Evolutionary conservation across 2,797 vertebrate species (phyloP).

Genomic region (Thripadectes ignobilis): DNA sequence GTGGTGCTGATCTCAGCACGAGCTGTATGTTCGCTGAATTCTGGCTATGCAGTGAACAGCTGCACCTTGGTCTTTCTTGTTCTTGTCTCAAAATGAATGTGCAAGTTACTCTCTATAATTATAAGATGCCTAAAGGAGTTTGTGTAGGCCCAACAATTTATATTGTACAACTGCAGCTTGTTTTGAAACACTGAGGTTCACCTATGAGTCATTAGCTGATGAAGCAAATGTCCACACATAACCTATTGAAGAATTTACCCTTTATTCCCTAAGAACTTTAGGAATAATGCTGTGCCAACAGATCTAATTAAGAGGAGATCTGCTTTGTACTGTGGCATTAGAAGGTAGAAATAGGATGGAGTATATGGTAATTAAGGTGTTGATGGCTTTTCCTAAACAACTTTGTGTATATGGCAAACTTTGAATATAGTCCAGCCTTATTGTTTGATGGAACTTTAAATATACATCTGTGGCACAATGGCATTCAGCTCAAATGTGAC

Average conservation of each 20-base stretch:
- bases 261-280: not conserved
- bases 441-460: not conserved
- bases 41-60: accelerated
- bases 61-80: not conserved
- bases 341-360: not conserved
- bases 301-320: not conserved
- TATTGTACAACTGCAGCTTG: not conserved
- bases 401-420: not conserved
- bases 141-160: not conserved
- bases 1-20: accelerated
- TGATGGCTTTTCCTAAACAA: not conserved
- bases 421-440: not conserved
- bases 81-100: not conserved
- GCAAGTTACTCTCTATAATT: not conserved
- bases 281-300: not conserved
- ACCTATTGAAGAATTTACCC: not conserved
- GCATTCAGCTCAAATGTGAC: not conserved
- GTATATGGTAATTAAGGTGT: not conserved
- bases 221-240: not conserved
- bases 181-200: not conserved
- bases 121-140: not conserved
- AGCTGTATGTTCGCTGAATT: not conserved
- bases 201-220: not conserved
- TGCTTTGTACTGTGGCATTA: not conserved
- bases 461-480: not conserved